Base-by-base conservation (phyloP, 35 echinoderm and acorn worm species). In the Patiria miniata region DNA sequence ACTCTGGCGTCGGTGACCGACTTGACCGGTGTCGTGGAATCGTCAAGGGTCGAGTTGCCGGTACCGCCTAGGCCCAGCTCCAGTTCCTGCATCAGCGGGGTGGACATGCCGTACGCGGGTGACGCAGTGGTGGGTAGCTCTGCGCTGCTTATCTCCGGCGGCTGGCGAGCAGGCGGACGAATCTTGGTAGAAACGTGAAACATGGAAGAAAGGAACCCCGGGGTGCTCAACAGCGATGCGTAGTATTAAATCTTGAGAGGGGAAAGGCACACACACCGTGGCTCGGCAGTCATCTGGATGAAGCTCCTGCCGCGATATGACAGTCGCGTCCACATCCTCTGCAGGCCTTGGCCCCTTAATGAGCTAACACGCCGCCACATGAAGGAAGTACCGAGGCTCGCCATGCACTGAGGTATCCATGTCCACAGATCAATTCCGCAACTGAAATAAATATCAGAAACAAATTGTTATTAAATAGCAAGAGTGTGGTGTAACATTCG, bases 131-230 rank as follows among this genome's bases (percentile, higher is more conserved):
- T 73, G 65, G 65, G 34, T 73, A 73, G 15, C 34, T 22, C 65
- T 26, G n/a, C 30, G n/a, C 54, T 57, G 54, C 26, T 28, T 34
- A 73, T 73, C 65, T 34, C 65, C 23, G 65, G 26, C 26, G 65
- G 34, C 21, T 26, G 65, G 65, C 65, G 65, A 34, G 65, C 65
- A 32, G 65, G 65, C 34, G 65, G 65, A 22, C 65, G 65, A 34
- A 73, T 30, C 65, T 34, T 73, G 65, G 65, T 30, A 30, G 65
- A 9, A 73, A 73, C 29, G 65, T 73, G 65, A 73, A 34, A 73
- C 65, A 73, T 73, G 65, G 65, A 73, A 34, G 29, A 18, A 73
- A 26, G 65, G 65, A 73, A 73, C 26, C 65, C 65, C 65, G 8
- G 26, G 34, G 1, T 7, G 57, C 57, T 10, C 26, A 30, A 12